phyloP scores from a whole-genome alignment of 2,888 invertebrate species.

The Cetonia aurata region DNA sequence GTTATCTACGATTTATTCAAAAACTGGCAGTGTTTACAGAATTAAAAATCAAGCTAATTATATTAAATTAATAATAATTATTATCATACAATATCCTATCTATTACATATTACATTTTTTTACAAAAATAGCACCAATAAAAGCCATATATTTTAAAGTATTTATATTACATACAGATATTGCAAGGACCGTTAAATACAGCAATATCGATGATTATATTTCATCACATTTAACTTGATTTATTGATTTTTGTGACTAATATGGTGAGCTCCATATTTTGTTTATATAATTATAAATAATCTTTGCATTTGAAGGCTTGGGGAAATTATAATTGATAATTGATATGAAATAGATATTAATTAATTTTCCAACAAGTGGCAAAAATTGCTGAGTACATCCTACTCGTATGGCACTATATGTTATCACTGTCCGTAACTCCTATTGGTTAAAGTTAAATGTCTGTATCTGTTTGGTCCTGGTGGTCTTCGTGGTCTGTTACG shows the following conservation, averaged over 20 bases:
- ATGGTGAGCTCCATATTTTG: background rate
- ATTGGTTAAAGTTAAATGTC: conserved; percentile 1
- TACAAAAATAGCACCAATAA: conserved; percentile 42
- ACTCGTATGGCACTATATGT: conserved; percentile 41
- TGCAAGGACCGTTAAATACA: conserved; percentile 9
- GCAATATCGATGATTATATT: background rate
- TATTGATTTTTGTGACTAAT: too few relatives aligned
- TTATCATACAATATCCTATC: conserved; percentile 25
- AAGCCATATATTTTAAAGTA: conserved; percentile 6
- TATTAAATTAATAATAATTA: conserved; percentile 38
- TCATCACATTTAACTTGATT: background rate
- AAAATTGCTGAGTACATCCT: too few relatives aligned
- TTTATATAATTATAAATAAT: background rate
- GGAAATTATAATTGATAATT: too few relatives aligned
- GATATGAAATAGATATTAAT: too few relatives aligned
- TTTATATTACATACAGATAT: conserved; percentile 24
- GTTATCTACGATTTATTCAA: conserved; percentile 34
- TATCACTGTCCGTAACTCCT: conserved; percentile 36
- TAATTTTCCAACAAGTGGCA: too few relatives aligned
- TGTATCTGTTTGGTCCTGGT: conserved; percentile 24
- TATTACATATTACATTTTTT: conserved; percentile 23
- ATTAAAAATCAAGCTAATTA: conserved; percentile 36
- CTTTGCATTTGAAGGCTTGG: background rate
- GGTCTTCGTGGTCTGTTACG: conserved; percentile 15
- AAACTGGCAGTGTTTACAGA: conserved; percentile 44